Evolutionary conservation across 2,888 invertebrate species (phyloP).

Genomic region (Callyntrura sp.): DNA sequence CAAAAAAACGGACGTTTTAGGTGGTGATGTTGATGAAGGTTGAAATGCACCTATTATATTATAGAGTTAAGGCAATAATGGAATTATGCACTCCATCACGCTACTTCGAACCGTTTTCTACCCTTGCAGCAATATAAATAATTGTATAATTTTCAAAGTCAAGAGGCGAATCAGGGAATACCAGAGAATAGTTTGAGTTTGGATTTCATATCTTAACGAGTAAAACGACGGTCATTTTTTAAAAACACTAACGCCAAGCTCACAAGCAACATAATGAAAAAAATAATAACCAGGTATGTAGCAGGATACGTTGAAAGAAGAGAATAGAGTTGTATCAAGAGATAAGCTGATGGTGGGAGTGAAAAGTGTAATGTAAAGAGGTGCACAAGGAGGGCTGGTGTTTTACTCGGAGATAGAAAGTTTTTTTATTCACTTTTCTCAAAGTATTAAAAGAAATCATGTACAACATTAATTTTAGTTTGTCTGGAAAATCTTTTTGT

Average conservation of each 20-base stretch:
- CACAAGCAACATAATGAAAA: not conserved
- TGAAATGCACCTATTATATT: no score
- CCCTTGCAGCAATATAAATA: not conserved
- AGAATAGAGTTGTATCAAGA: constrained; percentile 39
- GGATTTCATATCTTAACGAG: not conserved
- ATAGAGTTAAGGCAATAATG: no score
- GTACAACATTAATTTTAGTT: constrained; percentile 33
- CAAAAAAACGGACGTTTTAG: no score
- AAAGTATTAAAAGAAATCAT: constrained; percentile 31
- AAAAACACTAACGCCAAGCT: not conserved
- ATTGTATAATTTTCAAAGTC: constrained; percentile 32
- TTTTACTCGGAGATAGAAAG: not conserved
- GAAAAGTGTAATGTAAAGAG: not conserved
- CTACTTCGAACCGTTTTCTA: not conserved
- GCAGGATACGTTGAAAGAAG: constrained; percentile 34
- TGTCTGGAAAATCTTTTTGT: constrained; percentile 33
- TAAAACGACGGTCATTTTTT: no score
- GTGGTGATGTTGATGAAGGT: no score
- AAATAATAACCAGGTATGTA: not conserved
- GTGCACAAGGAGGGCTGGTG: not conserved
- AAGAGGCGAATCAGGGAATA: constrained; percentile 47
- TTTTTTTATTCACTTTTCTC: not conserved
- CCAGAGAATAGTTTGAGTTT: constrained; percentile 4
- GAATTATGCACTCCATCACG: no score
- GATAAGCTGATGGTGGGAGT: constrained; percentile 44